These are phyloP conservation scores for Crioceris asparagi DNA, from an alignment of 2,888 invertebrate species.

Conservation along the genomic window DNA sequence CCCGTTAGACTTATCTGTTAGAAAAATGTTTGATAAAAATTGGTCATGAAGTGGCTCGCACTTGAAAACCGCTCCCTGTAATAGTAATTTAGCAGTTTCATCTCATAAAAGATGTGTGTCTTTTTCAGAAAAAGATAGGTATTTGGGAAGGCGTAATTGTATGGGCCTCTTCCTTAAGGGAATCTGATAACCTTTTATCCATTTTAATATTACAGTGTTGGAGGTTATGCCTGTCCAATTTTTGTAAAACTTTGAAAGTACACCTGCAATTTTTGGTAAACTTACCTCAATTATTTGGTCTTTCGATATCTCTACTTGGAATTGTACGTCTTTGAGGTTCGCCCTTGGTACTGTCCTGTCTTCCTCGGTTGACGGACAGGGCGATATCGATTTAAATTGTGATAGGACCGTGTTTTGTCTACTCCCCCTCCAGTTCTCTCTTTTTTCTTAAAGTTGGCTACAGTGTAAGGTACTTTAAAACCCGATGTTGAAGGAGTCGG, in stretches of 20 bases:
- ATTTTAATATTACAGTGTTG: conserved; percentile 7
- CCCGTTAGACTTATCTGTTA: conserved; percentile 16
- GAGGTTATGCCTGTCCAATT: conserved; percentile 6
- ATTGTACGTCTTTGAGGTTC: conserved; percentile 3
- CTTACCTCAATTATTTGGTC: conserved; percentile 5
- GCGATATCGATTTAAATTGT: conserved; percentile 8
- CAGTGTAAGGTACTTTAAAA: background rate
- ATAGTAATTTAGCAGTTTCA: background rate
- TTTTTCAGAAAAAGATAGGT: background rate
- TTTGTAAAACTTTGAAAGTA: conserved; percentile 1
- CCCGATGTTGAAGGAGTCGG: background rate
- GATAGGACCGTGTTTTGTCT: background rate
- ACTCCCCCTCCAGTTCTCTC: conserved; percentile 1
- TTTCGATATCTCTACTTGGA: background rate
- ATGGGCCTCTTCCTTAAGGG: background rate
- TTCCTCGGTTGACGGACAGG: conserved; percentile 6
- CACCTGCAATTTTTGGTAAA: background rate
- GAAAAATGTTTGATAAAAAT: conserved; percentile 18
- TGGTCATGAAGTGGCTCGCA: conserved; percentile 9
- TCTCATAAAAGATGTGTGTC: background rate
- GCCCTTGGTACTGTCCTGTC: conserved; percentile 6
- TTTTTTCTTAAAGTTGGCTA: background rate
- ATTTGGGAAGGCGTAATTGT: background rate
- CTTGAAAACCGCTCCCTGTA: conserved; percentile 3
- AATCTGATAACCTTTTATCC: conserved; percentile 8